Conservation (phyloP, 2,113 vertebrate genomes). For the Tenebrosternarchus preto region DNA sequence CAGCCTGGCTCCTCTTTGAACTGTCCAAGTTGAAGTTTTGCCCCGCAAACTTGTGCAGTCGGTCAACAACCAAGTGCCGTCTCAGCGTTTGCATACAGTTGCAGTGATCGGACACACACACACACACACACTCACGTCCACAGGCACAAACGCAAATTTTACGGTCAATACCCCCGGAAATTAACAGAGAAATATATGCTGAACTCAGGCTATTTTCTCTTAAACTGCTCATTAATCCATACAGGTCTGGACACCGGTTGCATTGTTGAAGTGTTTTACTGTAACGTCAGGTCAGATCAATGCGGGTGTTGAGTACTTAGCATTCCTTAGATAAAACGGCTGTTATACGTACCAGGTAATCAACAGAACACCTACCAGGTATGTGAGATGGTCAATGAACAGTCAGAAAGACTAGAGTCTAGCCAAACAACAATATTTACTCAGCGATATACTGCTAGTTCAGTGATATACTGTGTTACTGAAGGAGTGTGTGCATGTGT, state of each 20-base stretch:
- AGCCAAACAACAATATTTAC: conserved; percentile 1
- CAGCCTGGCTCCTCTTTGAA: too few relatives aligned
- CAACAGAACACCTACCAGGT: background rate
- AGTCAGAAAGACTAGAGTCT: background rate
- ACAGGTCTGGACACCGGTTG: background rate
- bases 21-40: too few relatives aligned
- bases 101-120: background rate
- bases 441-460: background rate
- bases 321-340: background rate
- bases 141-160: background rate
- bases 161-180: background rate
- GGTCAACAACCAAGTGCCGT: too few relatives aligned
- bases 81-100: background rate
- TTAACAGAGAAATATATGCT: conserved; percentile 12
- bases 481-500: background rate
- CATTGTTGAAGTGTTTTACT: conserved; percentile 33
- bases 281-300: background rate
- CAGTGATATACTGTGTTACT: background rate
- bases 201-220: background rate
- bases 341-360: background rate
- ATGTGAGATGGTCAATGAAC: background rate
- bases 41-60: too few relatives aligned
- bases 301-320: background rate
- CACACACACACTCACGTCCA: background rate
- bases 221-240: background rate